Evolutionary conservation across 2,888 invertebrate species (phyloP), one percentile per base, ranked within the genome.

Genomic region (Nymphalis urticae): DNA sequence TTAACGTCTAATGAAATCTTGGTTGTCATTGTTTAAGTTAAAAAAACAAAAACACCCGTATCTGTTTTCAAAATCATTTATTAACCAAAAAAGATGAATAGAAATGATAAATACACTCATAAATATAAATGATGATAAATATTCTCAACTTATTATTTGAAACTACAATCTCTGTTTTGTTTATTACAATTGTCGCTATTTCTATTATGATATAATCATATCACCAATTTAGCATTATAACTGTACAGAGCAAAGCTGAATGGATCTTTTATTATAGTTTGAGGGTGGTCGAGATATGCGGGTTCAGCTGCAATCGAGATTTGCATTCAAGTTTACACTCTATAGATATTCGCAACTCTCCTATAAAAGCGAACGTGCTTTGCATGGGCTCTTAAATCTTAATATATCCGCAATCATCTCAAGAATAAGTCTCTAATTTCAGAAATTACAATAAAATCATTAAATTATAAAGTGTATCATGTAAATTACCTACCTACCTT

Each of bases 251-350:
- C 67, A 24, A 62, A 53, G 42, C 36, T 62, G 67, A 67, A 67
- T 67, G 62, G 48, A 64, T 74, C 76, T 82, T 82, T 82, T 85
- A 83, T 83, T 42, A 75, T 81, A 78, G 75, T 77, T 77, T 79
- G 80, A 82, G 90, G 90, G 91, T 89, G 90, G 90, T 86, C 89
- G 80, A 73, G 66, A 60, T 74, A 91, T 91, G 91, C 91, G 91
- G 91, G 91, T 85, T 84, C 90, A 90, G 89, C 90, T 90, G 90
- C 86, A 76, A 77, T 75, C 75, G 78, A 75, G 76, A 83, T 86
- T 84, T 77, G 85, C 86, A 67, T 66, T 70, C 66, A 65, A 59
- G 62, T 60, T 56, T 54, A 68, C 60, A 17, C 65, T 56, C 64
- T 72, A 72, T 74, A 75, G 65, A 75, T 75, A 75, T 76, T 75